These are phyloP conservation scores for Anabacerthia variegaticeps DNA, from an alignment of 2,797 vertebrate species.

Conservation along the genomic window DNA sequence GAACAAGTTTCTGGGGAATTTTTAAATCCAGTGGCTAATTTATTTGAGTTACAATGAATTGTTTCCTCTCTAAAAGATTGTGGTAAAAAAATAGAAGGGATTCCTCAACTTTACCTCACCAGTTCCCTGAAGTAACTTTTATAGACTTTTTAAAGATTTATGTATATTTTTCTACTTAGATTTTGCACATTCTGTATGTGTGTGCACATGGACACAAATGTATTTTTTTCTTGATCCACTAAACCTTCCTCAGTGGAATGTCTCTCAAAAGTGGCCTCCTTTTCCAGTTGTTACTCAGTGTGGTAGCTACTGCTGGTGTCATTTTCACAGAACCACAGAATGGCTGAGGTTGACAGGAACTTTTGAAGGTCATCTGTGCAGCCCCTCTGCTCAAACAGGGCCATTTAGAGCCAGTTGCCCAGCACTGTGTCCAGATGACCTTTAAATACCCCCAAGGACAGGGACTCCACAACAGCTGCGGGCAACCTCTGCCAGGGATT, in stretches of 20 bases:
- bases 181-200: neutral
- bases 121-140: neutral
- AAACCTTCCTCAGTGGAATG: neutral
- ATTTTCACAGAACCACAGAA: neutral
- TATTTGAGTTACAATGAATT: neutral
- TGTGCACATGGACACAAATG: accelerated
- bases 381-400: neutral
- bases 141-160: neutral
- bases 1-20: neutral
- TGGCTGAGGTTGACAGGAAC: neutral
- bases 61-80: neutral
- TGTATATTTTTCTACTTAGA: neutral
- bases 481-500: neutral
- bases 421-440: neutral
- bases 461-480: neutral
- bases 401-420: neutral
- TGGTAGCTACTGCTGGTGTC: neutral
- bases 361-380: neutral
- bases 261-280: neutral
- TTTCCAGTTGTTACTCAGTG: neutral
- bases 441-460: neutral
- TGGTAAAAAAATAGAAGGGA: neutral
- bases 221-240: neutral
- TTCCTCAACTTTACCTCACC: neutral
- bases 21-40: neutral